Conservation (phyloP, 2,113 vertebrate genomes). For the Syrmaticus mikado region DNA sequence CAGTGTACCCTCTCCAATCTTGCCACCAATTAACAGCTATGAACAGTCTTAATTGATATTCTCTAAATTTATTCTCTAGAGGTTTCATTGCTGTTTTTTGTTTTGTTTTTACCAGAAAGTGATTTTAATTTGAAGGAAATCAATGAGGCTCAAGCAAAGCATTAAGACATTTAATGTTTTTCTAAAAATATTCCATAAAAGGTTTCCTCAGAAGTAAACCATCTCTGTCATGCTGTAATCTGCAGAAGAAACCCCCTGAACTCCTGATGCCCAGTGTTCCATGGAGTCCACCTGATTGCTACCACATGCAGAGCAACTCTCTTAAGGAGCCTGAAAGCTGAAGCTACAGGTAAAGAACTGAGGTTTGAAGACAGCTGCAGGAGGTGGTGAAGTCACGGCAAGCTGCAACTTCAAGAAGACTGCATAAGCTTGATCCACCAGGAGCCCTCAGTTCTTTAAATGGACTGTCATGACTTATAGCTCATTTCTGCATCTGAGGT, state of each 20-base stretch:
- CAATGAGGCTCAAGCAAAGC: background rate
- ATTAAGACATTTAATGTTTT: background rate
- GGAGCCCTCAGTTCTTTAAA: background rate
- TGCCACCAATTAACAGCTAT: background rate
- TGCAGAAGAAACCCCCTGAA: rapidly evolving
- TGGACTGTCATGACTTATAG: background rate
- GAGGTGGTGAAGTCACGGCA: background rate
- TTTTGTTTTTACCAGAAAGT: background rate
- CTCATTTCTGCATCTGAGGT: background rate
- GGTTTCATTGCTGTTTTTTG: no score
- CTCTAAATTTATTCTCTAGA: background rate
- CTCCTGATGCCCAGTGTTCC: rapidly evolving
- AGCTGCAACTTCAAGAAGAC: background rate
- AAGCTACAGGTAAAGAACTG: background rate
- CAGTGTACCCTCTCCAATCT: background rate
- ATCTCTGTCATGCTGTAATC: background rate
- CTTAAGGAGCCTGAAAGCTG: background rate
- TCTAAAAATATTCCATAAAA: background rate
- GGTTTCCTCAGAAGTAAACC: background rate
- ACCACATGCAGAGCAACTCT: rapidly evolving
- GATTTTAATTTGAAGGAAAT: background rate
- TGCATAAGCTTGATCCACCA: background rate
- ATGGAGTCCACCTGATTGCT: background rate
- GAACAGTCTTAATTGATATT: background rate
- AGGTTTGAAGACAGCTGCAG: background rate